Evolutionary conservation across 2,888 invertebrate genomes (phyloP).

Genomic region (Dysmachus trigonus): DNA sequence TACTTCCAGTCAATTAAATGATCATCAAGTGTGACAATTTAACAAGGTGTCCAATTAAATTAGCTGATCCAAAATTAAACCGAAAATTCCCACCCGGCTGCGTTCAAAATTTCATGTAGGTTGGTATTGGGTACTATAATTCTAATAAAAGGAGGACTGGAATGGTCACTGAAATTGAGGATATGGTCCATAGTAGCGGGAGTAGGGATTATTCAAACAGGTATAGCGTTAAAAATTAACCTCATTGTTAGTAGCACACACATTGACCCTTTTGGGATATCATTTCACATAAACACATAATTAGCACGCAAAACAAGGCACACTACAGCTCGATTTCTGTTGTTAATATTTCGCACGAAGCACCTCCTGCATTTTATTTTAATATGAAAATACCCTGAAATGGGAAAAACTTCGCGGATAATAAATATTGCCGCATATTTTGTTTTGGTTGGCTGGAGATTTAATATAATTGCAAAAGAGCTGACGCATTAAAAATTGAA

Average conservation of each 20-base stretch:
- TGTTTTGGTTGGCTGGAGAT: too few species aligned
- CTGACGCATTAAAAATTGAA: too few species aligned
- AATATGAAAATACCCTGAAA: not conserved
- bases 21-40: not conserved
- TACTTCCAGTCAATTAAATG: not conserved
- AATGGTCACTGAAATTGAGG: not conserved
- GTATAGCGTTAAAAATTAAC: not conserved
- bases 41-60: not conserved
- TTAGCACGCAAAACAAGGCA: not conserved
- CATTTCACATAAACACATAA: not conserved
- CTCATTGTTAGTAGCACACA: not conserved
- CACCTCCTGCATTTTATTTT: not conserved
- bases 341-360: not conserved
- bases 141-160: not conserved
- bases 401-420: not conserved
- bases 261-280: not conserved
- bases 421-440: too few species aligned
- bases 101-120: not conserved
- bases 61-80: not conserved
- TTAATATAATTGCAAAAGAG: too few species aligned
- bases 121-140: not conserved
- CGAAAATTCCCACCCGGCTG: not conserved
- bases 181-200: not conserved
- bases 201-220: not conserved
- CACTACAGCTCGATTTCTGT: not conserved